A percentile compares a stretch with the other conserved stretches of the same genome.
phyloP scores from a whole-genome alignment of 2,797 vertebrate genomes.

The Brachymystax lenok region DNA sequence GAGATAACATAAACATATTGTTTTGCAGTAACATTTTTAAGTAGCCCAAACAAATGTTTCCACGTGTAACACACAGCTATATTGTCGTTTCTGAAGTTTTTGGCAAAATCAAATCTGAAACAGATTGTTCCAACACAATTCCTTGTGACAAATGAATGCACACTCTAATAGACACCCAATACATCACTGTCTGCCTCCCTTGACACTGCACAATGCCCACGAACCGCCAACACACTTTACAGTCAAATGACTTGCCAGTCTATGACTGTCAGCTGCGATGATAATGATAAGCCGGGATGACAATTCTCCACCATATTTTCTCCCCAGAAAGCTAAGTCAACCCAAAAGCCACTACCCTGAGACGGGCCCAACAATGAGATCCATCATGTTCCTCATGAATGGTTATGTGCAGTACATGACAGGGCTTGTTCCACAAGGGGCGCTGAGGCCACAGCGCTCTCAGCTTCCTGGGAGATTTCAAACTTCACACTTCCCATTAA shows the following conservation, averaged over 20 bases:
- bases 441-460: conserved; percentile 32
- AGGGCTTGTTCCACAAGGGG: conserved; percentile 38
- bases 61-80: background rate
- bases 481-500: conserved; percentile 50
- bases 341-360: conserved; percentile 36
- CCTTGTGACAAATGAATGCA: conserved; percentile 35
- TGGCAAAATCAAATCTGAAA: conserved; percentile 28
- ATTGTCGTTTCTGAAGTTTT: background rate
- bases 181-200: conserved; percentile 60
- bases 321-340: conserved; percentile 34
- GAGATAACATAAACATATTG: no score
- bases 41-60: background rate
- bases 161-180: conserved; percentile 52
- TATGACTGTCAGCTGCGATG: conserved; percentile 64
- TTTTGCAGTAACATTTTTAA: no score
- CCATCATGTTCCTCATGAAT: conserved; percentile 54
- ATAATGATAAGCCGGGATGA: conserved; percentile 53
- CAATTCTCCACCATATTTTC: conserved; percentile 50
- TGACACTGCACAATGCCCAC: conserved; percentile 49
- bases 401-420: conserved; percentile 40
- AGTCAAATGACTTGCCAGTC: conserved; percentile 64
- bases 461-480: conserved; percentile 40
- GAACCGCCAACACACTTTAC: conserved; percentile 55
- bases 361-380: conserved; percentile 43
- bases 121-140: conserved; percentile 35